phyloP scores from a whole-genome alignment of 37 sponge, comb jelly and placozoan species.

The Chondrosia reniformis region DNA sequence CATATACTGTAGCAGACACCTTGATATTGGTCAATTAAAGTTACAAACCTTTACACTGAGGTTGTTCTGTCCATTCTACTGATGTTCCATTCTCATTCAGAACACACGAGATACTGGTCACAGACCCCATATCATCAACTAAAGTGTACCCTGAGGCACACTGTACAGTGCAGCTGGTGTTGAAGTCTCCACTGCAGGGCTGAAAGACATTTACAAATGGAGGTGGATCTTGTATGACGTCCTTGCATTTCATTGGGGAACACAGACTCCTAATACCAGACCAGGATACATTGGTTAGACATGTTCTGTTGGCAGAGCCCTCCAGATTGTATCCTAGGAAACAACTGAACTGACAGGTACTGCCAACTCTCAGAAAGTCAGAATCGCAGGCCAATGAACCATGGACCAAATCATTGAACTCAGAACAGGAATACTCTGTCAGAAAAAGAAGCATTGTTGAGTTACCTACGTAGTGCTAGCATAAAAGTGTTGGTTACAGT shows the following conservation, averaged over 20 bases:
- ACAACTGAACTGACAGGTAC: background rate
- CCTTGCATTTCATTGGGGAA: background rate
- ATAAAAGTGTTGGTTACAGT: too few species aligned
- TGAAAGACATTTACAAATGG: slow-evolving; percentile 7
- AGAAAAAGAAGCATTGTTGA: background rate
- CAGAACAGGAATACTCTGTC: background rate
- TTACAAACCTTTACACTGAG: background rate
- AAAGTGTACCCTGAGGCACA: background rate
- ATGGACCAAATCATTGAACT: background rate
- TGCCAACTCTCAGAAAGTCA: background rate
- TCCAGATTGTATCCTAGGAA: background rate
- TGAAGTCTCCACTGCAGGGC: slow-evolving; percentile 6
- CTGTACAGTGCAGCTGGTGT: background rate
- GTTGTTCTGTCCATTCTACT: slow-evolving; percentile 1
- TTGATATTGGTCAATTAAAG: too few species aligned
- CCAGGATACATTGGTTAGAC: background rate
- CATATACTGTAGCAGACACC: background rate
- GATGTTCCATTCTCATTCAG: background rate
- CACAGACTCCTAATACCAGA: background rate
- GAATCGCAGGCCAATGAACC: background rate
- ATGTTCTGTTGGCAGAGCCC: background rate
- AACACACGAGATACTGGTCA: background rate
- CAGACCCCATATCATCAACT: background rate
- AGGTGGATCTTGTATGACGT: background rate
- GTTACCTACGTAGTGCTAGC: too few species aligned